A percentile compares a stretch with the other conserved stretches of the same genome.
Evolutionary conservation across 1,140 invertebrate species (phyloP).

Genomic region (Drosophila pallidifrons): DNA sequence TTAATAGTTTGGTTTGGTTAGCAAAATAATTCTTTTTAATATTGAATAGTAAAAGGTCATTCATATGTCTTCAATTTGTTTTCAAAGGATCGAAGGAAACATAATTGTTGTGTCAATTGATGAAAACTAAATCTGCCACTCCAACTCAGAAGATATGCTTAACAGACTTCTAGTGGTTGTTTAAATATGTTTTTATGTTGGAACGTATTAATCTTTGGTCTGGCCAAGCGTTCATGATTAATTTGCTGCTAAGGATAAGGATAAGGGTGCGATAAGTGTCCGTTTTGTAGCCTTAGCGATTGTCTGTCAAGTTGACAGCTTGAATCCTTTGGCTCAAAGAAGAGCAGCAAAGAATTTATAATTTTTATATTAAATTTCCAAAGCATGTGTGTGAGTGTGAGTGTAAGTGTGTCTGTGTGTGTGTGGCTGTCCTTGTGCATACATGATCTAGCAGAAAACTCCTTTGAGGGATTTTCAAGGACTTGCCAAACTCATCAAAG

Average conservation of each 20-base stretch:
- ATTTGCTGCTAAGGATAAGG: background rate
- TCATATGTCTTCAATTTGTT: too few species aligned
- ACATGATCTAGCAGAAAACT: constrained; percentile 45
- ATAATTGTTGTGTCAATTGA: too few species aligned
- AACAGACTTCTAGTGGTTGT: too few species aligned
- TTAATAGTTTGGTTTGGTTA: background rate
- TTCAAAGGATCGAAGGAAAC: too few species aligned
- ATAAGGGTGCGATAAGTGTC: background rate
- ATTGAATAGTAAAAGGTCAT: too few species aligned
- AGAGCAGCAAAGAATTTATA: constrained; percentile 16
- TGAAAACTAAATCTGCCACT: too few species aligned
- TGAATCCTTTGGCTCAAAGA: constrained; percentile 15
- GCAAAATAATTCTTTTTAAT: too few species aligned
- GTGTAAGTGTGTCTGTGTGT: background rate
- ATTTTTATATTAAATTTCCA: constrained; percentile 7
- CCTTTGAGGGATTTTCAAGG: constrained; percentile 38
- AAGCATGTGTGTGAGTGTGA: background rate
- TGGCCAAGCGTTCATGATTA: background rate
- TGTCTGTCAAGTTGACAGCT: constrained; percentile 27
- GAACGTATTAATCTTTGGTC: background rate
- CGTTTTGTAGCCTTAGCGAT: constrained; percentile 1
- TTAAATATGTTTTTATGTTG: background rate
- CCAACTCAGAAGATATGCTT: too few species aligned
- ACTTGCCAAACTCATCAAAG: constrained; percentile 36
- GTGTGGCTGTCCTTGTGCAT: constrained; percentile 22